Evolutionary conservation across 2,113 vertebrate genomes (phyloP), one percentile per base, ranked within the genome.

Genomic region (Misgurnus mizolepis): DNA sequence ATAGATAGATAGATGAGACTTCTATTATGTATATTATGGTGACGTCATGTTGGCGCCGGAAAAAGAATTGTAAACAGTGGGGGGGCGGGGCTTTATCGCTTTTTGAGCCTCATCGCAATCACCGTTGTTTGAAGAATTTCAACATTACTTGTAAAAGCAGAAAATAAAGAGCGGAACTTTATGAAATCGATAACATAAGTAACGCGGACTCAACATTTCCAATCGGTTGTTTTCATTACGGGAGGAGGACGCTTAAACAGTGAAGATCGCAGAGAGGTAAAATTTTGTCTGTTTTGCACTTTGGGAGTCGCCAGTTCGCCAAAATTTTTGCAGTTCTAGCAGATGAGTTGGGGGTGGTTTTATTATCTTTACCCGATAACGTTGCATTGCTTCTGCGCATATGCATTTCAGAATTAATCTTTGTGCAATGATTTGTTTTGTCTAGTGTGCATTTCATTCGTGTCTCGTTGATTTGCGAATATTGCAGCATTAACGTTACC

Each of bases 51-150:
- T 62, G 11, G 76, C 85, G 80, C 88, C 88, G 88, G 84, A 89
- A 88, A 45, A 8, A 45, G 80, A 76, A 58, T 72, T 43, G 58
- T 71, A 78, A 84, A 85, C 83, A 81, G 62, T 78, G 18, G 15
- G 70, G 90, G 89, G 93, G 91, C 86, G 91, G 91, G 85, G 86
- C 73, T 83, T 86, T 65, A 74, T 61, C 62, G 76, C 39, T 78
- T 83, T 85, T 82, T 83, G 78, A 90, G 88, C 82, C 84, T 75
- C 72, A 67, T 64, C 80, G 76, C 43, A 79, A 78, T 87, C 27
- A 53, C 75, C 84, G 86, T 83, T 82, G 80, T 82, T 80, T 76
- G 55, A 50, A 66, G 17, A 84, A 41, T 17, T 39, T 18, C 15
- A 74, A 71, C 11, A 69, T 17, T 12, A 76, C 73, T 74, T 49